Conservation (phyloP, 1,140 invertebrate genomes). For the Choristoneura fumiferana region DNA sequence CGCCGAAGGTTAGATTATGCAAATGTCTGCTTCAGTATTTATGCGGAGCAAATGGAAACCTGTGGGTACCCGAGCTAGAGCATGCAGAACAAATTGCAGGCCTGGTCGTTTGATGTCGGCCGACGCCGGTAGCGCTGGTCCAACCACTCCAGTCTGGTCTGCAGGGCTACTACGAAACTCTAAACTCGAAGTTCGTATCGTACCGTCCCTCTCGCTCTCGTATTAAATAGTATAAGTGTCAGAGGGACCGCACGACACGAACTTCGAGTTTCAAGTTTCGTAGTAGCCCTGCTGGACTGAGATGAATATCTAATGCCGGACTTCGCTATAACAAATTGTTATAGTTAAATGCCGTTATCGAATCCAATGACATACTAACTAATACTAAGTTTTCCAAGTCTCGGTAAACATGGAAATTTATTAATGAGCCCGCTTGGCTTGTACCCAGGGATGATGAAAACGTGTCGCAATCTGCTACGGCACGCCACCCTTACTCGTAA, state of each 20-base stretch:
- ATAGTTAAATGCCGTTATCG: conserved; percentile 6
- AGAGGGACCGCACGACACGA: too few species aligned
- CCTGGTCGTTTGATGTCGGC: conserved; percentile 23
- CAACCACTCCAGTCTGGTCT: conserved; percentile 21
- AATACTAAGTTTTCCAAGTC: background rate
- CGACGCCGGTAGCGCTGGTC: conserved; percentile 21
- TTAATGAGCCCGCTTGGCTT: background rate
- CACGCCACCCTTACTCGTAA: conserved; percentile 1
- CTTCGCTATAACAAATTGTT: background rate
- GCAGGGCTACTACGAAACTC: too few species aligned
- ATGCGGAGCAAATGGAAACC: background rate
- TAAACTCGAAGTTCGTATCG: too few species aligned
- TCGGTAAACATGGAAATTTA: too few species aligned
- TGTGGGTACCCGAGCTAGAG: background rate
- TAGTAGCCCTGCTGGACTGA: too few species aligned
- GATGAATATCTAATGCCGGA: conserved; percentile 26
- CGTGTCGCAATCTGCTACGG: conserved; percentile 10
- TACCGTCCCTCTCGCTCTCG: too few species aligned
- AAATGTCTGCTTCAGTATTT: conserved; percentile 20
- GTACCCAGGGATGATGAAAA: conserved; percentile 10
- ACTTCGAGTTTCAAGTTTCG: too few species aligned
- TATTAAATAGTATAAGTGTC: too few species aligned
- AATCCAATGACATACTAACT: conserved; percentile 8
- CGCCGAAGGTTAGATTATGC: conserved; percentile 21
- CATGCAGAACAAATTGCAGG: conserved; percentile 31